These are phyloP conservation scores for Autographa pulchrina DNA, from an alignment of 2,888 invertebrate species.

Conservation along the genomic window DNA sequence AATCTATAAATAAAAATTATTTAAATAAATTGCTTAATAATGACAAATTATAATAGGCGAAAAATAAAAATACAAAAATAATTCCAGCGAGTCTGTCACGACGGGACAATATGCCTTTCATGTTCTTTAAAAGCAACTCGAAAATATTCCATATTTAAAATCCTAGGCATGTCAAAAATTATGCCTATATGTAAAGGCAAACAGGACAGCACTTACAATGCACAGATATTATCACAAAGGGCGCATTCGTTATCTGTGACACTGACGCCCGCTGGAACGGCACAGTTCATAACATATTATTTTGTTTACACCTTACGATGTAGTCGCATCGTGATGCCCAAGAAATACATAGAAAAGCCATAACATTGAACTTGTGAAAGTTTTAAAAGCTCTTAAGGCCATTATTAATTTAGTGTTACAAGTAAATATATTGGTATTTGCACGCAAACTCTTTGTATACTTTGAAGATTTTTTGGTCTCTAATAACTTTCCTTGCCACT, in stretches of 20 bases:
- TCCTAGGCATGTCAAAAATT: constrained; percentile 26
- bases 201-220: constrained; percentile 36
- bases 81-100: no score
- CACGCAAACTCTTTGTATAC: no score
- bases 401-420: no score
- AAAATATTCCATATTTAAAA: constrained; percentile 3
- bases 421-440: no score
- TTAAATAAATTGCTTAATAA: no score
- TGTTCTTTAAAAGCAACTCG: not conserved
- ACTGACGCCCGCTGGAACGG: constrained; percentile 58
- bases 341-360: not conserved
- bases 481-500: no score
- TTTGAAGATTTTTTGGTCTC: no score
- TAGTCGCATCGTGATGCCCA: constrained; percentile 16
- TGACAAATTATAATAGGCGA: no score
- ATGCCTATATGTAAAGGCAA: constrained; percentile 18
- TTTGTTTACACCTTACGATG: constrained; percentile 43
- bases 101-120: not conserved
- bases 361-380: not conserved
- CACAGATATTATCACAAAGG: constrained; percentile 71
- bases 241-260: constrained; percentile 69
- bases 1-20: no score
- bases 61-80: no score
- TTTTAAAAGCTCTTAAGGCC: no score
- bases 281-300: constrained; percentile 54